phyloP scores from a whole-genome alignment of 2,888 invertebrate genomes.

The Lochmaea capreae region DNA sequence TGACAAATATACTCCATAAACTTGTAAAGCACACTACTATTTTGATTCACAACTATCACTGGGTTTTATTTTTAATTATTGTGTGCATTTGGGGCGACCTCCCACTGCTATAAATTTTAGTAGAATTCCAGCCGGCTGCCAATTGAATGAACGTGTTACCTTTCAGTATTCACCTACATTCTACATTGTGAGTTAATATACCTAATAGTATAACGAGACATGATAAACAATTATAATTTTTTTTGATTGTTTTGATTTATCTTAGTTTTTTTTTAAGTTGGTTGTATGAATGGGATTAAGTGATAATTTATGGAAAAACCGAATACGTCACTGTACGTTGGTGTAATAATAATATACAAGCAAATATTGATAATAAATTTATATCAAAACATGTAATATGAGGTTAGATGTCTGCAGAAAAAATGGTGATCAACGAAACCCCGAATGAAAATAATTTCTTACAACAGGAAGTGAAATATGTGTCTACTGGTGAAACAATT shows the following conservation, averaged over 20 bases:
- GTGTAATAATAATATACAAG: neutral
- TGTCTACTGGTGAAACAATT: neutral
- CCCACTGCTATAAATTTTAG: neutral
- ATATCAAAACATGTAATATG: constrained; percentile 6
- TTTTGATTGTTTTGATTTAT: neutral
- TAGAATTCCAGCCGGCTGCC: neutral
- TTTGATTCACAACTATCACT: neutral
- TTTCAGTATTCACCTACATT: neutral
- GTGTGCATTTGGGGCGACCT: neutral
- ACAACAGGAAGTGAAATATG: constrained; percentile 8
- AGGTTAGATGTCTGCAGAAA: neutral
- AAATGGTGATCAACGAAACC: constrained; percentile 5
- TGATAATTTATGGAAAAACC: neutral
- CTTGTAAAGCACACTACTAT: too few relatives aligned
- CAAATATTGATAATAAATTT: neutral
- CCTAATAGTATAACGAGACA: neutral
- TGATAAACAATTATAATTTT: neutral
- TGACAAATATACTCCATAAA: too few relatives aligned
- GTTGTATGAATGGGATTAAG: neutral
- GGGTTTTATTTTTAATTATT: neutral
- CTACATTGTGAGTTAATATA: neutral
- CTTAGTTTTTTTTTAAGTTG: neutral
- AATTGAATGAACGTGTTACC: neutral
- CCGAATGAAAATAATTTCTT: neutral
- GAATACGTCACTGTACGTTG: neutral